Conservation (phyloP, 2,888 invertebrate genomes). For the Odontocerum albicorne region DNA sequence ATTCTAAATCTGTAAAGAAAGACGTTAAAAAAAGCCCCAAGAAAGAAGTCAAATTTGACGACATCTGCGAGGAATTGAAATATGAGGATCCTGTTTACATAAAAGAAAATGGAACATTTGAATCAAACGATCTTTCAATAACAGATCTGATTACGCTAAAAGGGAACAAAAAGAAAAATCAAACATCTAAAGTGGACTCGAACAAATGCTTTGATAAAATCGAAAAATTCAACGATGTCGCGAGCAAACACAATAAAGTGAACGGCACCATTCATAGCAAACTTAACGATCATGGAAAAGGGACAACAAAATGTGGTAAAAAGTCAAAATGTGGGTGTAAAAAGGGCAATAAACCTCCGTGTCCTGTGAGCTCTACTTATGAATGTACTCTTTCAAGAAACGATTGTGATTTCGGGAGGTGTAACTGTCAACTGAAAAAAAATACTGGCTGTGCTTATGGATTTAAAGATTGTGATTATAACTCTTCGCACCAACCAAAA, state of each 20-base stretch:
- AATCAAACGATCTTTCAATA: conserved; percentile 1
- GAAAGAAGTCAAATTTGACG: conserved; percentile 21
- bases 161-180: neutral
- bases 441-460: conserved; percentile 20
- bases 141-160: conserved; percentile 9
- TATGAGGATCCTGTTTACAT: conserved; percentile 8
- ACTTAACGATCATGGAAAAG: neutral
- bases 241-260: neutral
- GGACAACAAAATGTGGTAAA: conserved; percentile 2
- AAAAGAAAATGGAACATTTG: conserved; percentile 6
- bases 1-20: conserved; percentile 1
- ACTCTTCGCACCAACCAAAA: no score
- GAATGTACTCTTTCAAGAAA: conserved; percentile 29
- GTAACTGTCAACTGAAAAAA: conserved; percentile 29
- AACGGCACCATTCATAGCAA: conserved; percentile 3
- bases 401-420: conserved; percentile 32
- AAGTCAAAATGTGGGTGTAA: conserved; percentile 19
- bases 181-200: neutral
- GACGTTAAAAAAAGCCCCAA: conserved; percentile 13
- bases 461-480: conserved; percentile 9
- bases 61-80: conserved; percentile 10
- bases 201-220: conserved; percentile 5
- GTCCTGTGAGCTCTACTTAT: conserved; percentile 21
- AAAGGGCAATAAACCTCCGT: conserved; percentile 10
- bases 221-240: conserved; percentile 3